Evolutionary conservation across 2,797 vertebrate genomes (phyloP).

Genomic region (Buphagus erythrorhynchus): DNA sequence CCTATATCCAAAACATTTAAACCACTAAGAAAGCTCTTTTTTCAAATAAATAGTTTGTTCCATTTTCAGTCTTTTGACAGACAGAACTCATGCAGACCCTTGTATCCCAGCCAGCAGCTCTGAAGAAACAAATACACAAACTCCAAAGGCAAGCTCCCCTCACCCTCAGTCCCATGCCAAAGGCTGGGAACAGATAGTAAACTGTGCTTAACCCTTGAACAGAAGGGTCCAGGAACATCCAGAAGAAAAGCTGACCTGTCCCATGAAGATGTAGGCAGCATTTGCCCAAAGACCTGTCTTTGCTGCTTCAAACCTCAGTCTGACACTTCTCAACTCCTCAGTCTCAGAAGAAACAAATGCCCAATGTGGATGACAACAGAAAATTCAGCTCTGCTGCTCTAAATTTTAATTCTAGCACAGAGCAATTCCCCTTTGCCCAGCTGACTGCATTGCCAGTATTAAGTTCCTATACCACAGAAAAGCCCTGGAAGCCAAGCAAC

Average conservation of each 20-base stretch:
- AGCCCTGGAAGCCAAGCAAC: not conserved
- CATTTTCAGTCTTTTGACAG: not conserved
- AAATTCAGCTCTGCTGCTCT: not conserved
- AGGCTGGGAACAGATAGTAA: not conserved
- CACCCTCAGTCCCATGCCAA: not conserved
- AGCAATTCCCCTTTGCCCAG: not conserved
- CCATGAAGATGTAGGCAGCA: not conserved
- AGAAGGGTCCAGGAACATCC: not conserved
- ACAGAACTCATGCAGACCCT: not conserved
- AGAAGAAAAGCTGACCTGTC: not conserved
- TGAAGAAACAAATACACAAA: accelerated
- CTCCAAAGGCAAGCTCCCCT: not conserved
- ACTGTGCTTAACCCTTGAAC: not conserved
- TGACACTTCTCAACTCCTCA: not conserved
- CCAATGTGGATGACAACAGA: accelerated
- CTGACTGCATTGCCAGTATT: not conserved
- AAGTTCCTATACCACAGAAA: not conserved
- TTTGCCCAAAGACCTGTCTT: not conserved
- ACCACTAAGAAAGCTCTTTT: not conserved
- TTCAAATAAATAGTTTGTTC: not conserved
- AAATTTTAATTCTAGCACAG: not conserved
- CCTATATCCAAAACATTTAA: not conserved
- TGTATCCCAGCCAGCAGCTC: not conserved
- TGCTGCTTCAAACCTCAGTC: not conserved
- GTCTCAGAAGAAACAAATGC: not conserved